These are phyloP conservation scores for Plagodis dolabraria DNA, from an alignment of 2,888 invertebrate genomes.

Conservation along the genomic window DNA sequence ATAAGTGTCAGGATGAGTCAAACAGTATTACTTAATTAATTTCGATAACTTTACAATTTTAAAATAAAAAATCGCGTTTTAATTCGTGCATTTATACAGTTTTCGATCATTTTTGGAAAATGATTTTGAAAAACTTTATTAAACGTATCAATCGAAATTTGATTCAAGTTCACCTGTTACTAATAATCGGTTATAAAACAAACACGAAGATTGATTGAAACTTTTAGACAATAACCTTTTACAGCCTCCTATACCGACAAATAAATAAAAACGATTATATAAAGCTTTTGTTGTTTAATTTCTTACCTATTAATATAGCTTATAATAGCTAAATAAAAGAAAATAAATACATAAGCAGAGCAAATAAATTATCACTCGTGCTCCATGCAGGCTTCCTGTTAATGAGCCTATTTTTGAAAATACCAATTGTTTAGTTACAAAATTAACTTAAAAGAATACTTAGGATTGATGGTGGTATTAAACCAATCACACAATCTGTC, in stretches of 20 bases:
- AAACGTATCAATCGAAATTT: conserved; percentile 16
- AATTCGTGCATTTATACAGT: conserved; percentile 58
- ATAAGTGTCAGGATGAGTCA: conserved; percentile 66
- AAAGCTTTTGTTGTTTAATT: conserved; percentile 63
- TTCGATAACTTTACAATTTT: conserved; percentile 67
- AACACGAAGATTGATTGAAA: conserved; percentile 72
- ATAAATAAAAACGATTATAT: conserved; percentile 72
- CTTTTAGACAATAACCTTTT: conserved; percentile 82
- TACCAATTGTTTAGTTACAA: too few species aligned
- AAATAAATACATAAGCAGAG: too few species aligned
- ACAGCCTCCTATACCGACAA: conserved; percentile 80
- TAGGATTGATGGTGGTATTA: too few species aligned
- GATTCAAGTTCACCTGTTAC: conserved; percentile 44
- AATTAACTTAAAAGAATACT: too few species aligned
- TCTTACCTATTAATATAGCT: conserved; percentile 5
- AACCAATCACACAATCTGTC: too few species aligned
- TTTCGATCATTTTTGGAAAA: conserved; percentile 27
- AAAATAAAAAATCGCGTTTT: conserved; percentile 49
- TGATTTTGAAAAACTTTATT: conserved; percentile 17
- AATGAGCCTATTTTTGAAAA: too few species aligned
- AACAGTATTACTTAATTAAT: conserved; percentile 79
- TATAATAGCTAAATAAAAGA: too few species aligned
- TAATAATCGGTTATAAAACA: conserved; percentile 52
- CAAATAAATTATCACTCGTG: too few species aligned
- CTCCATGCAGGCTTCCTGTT: too few species aligned